phyloP scores from a whole-genome alignment of 2,888 invertebrate genomes.

The Pyrochroa serraticornis region DNA sequence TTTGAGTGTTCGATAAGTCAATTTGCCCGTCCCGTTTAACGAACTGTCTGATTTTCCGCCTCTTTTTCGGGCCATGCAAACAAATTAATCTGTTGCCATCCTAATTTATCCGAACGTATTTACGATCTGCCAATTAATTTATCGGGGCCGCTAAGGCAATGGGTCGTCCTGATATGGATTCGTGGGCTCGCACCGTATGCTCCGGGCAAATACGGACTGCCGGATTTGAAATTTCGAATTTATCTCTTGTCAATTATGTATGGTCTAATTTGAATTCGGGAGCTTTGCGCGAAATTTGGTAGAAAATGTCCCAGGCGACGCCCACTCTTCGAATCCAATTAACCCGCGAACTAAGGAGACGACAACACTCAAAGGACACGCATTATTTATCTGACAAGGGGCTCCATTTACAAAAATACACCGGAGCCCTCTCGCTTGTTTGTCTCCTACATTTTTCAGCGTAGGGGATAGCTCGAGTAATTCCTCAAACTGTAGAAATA shows the following conservation, averaged over 20 bases:
- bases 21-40: conserved; percentile 23
- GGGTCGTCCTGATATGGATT: conserved; percentile 3
- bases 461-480: no score
- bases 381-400: no score
- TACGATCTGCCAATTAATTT: conserved; percentile 42
- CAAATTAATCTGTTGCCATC: conserved; percentile 40
- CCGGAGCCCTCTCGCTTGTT: no score
- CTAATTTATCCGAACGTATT: conserved; percentile 42
- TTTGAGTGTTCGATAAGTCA: conserved; percentile 23
- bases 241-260: not conserved
- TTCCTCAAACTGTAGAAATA: no score
- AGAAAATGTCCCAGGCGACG: no score
- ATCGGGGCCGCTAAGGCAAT: conserved; percentile 22
- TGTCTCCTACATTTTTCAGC: no score
- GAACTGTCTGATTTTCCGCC: conserved; percentile 27
- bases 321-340: no score
- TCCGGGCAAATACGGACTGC: not conserved
- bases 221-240: not conserved
- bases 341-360: no score
- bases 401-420: no score
- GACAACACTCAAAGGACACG: no score
- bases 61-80: conserved; percentile 29
- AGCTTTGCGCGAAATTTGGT: no score
- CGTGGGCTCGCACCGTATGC: conserved; percentile 9
- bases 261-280: no score